phyloP scores from a whole-genome alignment of 2,888 invertebrate genomes.

The Hyppa rectilinea region DNA sequence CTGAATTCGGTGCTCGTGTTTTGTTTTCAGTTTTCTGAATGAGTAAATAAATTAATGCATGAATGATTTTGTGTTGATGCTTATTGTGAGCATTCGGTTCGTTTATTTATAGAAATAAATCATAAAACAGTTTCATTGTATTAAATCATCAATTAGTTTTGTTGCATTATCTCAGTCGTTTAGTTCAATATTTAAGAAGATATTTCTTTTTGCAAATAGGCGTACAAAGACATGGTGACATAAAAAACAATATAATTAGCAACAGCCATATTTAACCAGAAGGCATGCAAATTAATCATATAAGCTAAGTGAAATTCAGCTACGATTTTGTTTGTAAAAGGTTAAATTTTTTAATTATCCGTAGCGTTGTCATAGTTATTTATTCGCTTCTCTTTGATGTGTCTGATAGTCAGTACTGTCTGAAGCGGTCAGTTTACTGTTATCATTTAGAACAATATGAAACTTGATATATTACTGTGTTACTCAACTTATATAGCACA shows the following conservation, averaged over 20 bases:
- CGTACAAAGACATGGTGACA: too few species aligned
- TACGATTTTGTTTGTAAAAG: neutral
- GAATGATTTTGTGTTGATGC: neutral
- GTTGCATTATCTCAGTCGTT: neutral
- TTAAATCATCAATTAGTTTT: neutral
- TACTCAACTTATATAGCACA: constrained; percentile 13
- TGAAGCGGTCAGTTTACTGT: neutral
- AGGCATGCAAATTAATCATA: too few species aligned
- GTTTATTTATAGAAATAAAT: neutral
- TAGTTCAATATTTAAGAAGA: too few species aligned
- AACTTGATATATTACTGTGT: constrained; percentile 6
- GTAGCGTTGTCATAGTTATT: neutral
- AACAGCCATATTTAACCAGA: too few species aligned
- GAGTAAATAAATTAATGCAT: too few species aligned
- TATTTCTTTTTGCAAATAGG: too few species aligned
- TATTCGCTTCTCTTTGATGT: neutral
- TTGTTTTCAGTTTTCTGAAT: constrained; percentile 21
- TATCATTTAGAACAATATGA: constrained; percentile 7
- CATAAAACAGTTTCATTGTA: neutral
- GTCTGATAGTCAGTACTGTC: neutral
- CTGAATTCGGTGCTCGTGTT: constrained; percentile 20
- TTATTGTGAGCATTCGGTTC: constrained; percentile 4
- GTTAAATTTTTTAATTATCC: neutral
- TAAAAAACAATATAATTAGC: too few species aligned
- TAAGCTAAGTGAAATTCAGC: neutral